Base-by-base conservation (phyloP, 2,113 vertebrate genomes). In the Excalfactoria chinensis region DNA sequence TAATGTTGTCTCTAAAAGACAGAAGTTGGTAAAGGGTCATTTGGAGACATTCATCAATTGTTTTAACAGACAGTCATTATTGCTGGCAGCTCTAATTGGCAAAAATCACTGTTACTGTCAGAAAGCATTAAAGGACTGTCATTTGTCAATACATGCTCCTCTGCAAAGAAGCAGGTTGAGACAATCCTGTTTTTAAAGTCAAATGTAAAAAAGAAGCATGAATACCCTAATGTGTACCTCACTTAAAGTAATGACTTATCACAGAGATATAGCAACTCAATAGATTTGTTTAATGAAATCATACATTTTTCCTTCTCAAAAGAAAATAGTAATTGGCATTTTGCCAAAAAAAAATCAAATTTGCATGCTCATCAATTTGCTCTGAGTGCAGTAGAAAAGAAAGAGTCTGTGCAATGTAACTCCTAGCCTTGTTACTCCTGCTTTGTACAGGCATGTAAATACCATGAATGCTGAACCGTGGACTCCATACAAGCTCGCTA, bases 31-130 rank as follows among this genome's bases (percentile, higher is more conserved):
- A 44, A 90, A 95, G 95, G 90, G 91, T 96, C 90, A 76, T 72
- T 59, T 91, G 77, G 67, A 94, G 84, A 63, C 82, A 86, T 73
- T 86, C 75, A 82, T 96, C 91, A 94, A 86, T 69, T 89, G 90
- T 49, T 88, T 64, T 62, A 93, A 84, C 86, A 93, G 81, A 41
- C 72, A 80, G 53, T 89, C 93, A 86, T 88, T 93, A 96, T 43
- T 96, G 94, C 76, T 84, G 91, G 90, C 94, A 95, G 78, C 17
- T 80, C 59, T 49, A 95, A 91, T 82, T 63, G 76, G 88, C 88
- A 91, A 81, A 85, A 85, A 72, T 37, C 25, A 15, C 62, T 37
- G 60, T 76, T 90, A 88, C 71, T 93, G 92, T 93, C 90, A 94
- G 91, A 90, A 93, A 72, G 60, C 81, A 89, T 86, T 94, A 91